Base-by-base conservation (phyloP, 92 coral and sea anemone species). In the Porites divaricata region DNA sequence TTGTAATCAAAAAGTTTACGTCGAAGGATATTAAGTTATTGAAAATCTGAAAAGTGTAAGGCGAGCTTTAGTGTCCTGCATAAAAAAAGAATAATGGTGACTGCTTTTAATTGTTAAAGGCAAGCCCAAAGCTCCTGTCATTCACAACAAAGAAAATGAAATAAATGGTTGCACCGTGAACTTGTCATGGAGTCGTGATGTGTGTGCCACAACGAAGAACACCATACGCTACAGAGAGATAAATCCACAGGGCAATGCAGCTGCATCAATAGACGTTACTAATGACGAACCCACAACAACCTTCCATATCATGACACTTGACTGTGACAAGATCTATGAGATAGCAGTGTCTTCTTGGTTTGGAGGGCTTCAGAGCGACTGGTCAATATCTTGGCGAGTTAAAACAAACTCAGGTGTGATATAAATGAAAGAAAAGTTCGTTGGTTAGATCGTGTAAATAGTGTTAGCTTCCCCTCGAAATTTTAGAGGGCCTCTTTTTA, bases 181-280 rank as follows among this genome's bases (percentile, higher is more conserved):
- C 69, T 28, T 64, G 3, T 20, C 69, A 64, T 64, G 69, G 69
- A 64, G 69, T n/a, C 25, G 4, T 6, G 0, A 4, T 11, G 9
- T 9, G 23, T 64, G 69, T 28, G 10, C 26, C 69, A 64, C 14
- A 8, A 64, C 69, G 0, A n/a, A 20, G 26, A 16, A 62, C 19
- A 21, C 16, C 9, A 64, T 64, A 64, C 28, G 28, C 26, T 64
- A 20, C 69, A 64, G 69, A 64, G 69, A 64, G 23, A 64, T 5
- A 7, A 22, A 64, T 8, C 8, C 69, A 7, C 26, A 9, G 4
- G 21, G 19, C 20, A 15, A 61, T 19, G 17, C 8, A 15, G 21
- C 0, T 0, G 62, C 0, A 8, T 17, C 1, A 12, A 0, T 8
- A 8, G 6, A 22, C 8, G 0, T 16, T 0, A n/a, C 9, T 2